Evolutionary conservation across 2,797 vertebrate species (phyloP).

Genomic region (Sebastes kiyomatsui): DNA sequence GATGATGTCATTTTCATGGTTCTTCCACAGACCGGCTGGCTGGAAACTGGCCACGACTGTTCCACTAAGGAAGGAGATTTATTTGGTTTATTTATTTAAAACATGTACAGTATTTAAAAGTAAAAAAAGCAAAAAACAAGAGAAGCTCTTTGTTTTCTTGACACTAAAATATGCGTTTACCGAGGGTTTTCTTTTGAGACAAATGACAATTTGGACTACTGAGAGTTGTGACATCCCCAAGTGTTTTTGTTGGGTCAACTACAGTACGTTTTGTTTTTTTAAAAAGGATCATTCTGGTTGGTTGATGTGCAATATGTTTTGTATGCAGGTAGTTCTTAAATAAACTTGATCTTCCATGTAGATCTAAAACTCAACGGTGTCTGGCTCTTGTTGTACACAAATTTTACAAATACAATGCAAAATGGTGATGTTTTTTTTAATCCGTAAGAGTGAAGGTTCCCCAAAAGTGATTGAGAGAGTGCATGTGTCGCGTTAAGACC

Average conservation of each 20-base stretch:
- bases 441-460: background rate
- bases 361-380: slow-evolving; percentile 72
- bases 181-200: slow-evolving; percentile 82
- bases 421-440: background rate
- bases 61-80: slow-evolving; percentile 91
- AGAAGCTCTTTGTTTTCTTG: slow-evolving; percentile 90
- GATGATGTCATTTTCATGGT: slow-evolving; percentile 80
- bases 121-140: slow-evolving; percentile 82
- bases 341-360: slow-evolving; percentile 99
- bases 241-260: slow-evolving; percentile 93
- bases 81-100: slow-evolving; percentile 98
- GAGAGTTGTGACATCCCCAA: slow-evolving; percentile 95
- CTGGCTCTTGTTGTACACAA: slow-evolving; percentile 1
- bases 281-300: slow-evolving; percentile 93
- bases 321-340: slow-evolving; percentile 99
- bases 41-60: slow-evolving; percentile 93
- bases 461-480: background rate
- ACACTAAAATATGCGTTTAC: slow-evolving; percentile 93
- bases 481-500: background rate
- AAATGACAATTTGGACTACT: slow-evolving; percentile 93
- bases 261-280: slow-evolving; percentile 90
- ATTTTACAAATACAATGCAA: background rate
- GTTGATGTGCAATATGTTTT: slow-evolving; percentile 99
- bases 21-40: slow-evolving; percentile 90
- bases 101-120: slow-evolving; percentile 99